Evolutionary conservation across 1,140 invertebrate species (phyloP).

Genomic region (Psilanteris sp.): DNA sequence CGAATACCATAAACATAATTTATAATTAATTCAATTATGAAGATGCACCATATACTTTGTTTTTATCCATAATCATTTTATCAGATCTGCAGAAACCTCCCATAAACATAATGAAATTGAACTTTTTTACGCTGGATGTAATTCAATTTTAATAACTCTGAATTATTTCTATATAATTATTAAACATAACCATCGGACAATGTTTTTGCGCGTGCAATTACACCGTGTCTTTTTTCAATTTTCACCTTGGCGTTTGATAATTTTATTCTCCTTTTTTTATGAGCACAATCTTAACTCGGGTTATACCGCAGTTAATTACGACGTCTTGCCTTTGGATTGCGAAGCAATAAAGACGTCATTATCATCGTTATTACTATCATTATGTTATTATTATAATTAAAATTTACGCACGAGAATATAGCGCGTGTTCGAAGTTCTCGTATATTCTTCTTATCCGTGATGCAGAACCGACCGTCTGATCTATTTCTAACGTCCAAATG

Average conservation of each 20-base stretch:
- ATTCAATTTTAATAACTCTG: conserved; percentile 53
- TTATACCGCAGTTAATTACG: conserved; percentile 65
- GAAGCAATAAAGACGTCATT: conserved; percentile 67
- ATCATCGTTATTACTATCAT: conserved; percentile 67
- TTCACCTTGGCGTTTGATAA: conserved; percentile 63
- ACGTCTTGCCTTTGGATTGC: conserved; percentile 63
- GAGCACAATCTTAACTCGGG: conserved; percentile 59
- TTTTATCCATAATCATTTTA: conserved; percentile 54
- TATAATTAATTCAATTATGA: conserved; percentile 61
- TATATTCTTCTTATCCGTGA: conserved; percentile 58
- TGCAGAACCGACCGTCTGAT: conserved; percentile 60
- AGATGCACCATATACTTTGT: conserved; percentile 34
- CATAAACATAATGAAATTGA: conserved; percentile 60
- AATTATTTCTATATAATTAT: conserved; percentile 64
- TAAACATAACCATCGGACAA: conserved; percentile 55
- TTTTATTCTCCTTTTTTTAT: conserved; percentile 62
- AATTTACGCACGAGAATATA: conserved; percentile 62
- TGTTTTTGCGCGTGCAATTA: conserved; percentile 60
- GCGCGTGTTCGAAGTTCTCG: conserved; percentile 39
- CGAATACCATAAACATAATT: conserved; percentile 45
- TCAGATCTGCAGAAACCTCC: conserved; percentile 51
- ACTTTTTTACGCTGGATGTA: conserved; percentile 34
- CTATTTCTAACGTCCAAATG: conserved; percentile 57
- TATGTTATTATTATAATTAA: conserved; percentile 67
- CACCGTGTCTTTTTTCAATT: conserved; percentile 56